These are phyloP conservation scores for Xiphydria camelus DNA, from an alignment of 2,888 invertebrate genomes.

Conservation along the genomic window DNA sequence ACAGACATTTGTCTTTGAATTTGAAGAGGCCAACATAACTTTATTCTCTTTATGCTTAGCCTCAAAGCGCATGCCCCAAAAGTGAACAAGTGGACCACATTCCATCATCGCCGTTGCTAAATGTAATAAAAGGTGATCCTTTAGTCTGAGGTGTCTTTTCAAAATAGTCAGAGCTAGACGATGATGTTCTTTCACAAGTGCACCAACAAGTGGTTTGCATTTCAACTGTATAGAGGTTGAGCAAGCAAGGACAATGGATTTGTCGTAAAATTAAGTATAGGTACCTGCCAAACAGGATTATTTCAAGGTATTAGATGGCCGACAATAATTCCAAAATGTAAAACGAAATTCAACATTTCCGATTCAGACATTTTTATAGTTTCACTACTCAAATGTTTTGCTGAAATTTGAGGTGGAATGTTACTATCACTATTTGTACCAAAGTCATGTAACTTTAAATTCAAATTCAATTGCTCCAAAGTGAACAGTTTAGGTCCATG, in stretches of 20 bases:
- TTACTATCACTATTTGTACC: constrained; percentile 7
- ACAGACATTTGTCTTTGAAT: constrained; percentile 11
- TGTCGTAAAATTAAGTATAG: not conserved
- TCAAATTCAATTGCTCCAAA: constrained; percentile 3
- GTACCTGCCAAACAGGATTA: constrained; percentile 19
- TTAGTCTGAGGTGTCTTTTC: constrained; percentile 15
- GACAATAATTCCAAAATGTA: constrained; percentile 14
- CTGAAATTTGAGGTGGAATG: constrained; percentile 5
- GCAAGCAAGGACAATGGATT: constrained; percentile 8
- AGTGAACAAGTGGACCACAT: constrained; percentile 14
- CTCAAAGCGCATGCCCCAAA: constrained; percentile 18
- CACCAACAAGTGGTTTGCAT: constrained; percentile 7
- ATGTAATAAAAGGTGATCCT: constrained; percentile 12
- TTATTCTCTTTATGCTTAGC: constrained; percentile 15
- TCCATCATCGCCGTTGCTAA: constrained; percentile 8
- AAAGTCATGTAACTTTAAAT: constrained; percentile 2
- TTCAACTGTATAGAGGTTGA: constrained; percentile 12
- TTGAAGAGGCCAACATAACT: constrained; percentile 1
- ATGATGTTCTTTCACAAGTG: constrained; percentile 19
- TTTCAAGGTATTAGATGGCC: constrained; percentile 18
- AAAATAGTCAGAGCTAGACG: constrained; percentile 7
- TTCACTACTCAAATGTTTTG: constrained; percentile 7
- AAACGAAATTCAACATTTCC: constrained; percentile 15
- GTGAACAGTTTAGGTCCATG: constrained; percentile 12
- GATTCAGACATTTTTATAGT: constrained; percentile 15